A percentile compares a stretch with the other conserved stretches of the same genome.
Evolutionary conservation across 2,888 invertebrate species (phyloP).

Genomic region (Acleris cristana): DNA sequence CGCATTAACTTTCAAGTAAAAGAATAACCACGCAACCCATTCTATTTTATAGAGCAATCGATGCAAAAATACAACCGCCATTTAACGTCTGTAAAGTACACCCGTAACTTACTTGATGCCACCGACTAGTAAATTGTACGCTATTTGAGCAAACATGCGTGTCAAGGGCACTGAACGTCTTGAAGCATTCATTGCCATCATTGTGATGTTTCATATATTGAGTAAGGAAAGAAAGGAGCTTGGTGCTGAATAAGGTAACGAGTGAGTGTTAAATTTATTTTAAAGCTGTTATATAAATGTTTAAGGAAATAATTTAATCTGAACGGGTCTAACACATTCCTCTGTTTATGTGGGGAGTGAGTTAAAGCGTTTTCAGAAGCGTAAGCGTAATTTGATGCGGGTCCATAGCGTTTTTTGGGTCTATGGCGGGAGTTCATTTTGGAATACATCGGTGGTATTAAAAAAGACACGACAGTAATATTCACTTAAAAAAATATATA

Average conservation of each 20-base stretch:
- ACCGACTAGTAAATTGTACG: too few species aligned
- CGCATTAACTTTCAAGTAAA: too few species aligned
- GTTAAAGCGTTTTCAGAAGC: slow-evolving; percentile 26
- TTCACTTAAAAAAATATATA: too few species aligned
- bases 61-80: slow-evolving; percentile 9
- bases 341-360: slow-evolving; percentile 44
- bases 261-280: slow-evolving; percentile 53
- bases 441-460: background rate
- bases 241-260: background rate
- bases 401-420: background rate
- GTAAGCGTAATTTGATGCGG: background rate
- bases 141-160: too few species aligned
- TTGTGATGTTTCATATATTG: too few species aligned
- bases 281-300: slow-evolving; percentile 63
- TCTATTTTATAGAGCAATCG: slow-evolving; percentile 15
- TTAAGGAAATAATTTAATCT: slow-evolving; percentile 64
- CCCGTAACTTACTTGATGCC: background rate
- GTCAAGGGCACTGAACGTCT: too few species aligned
- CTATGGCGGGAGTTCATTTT: too few species aligned
- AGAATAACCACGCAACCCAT: background rate
- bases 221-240: too few species aligned
- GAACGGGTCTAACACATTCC: slow-evolving; percentile 57
- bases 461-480: too few species aligned
- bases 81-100: slow-evolving; percentile 21
- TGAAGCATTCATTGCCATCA: too few species aligned